Evolutionary conservation across 2,113 vertebrate species (phyloP), one percentile per base, ranked within the genome.

Genomic region (Cebus imitator): DNA sequence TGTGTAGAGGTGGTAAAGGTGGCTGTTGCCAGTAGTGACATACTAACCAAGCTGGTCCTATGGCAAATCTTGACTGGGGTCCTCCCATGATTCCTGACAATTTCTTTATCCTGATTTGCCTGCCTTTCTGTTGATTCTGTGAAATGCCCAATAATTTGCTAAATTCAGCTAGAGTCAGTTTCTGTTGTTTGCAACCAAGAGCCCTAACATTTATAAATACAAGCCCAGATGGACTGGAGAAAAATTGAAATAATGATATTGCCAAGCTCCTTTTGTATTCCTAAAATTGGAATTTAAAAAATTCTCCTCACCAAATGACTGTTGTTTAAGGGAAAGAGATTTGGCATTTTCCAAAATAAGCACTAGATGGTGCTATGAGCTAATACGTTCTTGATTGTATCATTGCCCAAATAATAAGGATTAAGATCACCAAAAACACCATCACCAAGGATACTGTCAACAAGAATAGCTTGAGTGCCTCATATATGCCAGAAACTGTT

Each of bases 341-440:
- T 76, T 81, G 37, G 43, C 27, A 89, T 76, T 94, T 96, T 84
- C 66, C 52, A 40, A 57, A 80, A 91, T 50, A 68, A 91, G 32
- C 83, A 90, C 68, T 94, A 92, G 85, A 92, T 95, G 79, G 73
- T 72, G 37, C 84, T 92, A 57, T 55, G 25, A 70, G 52, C 68
- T 43, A 70, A 61, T 61, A 70, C 25, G 55, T 66, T 90, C 68
- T 78, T 78, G 76, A 90, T 23, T 79, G 35, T 68, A 79, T n/a
- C 32, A 45, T 8, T 8, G 4, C 32, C 35, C 76, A 50, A 43
- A 87, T 83, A 81, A 89, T 23, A 68, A 78, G 37, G 8, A 20
- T 72, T 66, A 48, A 88, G 57, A 81, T 7, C 16, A 52, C 40
- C n/a, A 75, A 23, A 27, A 90, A 80, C 27, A 70, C 17, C 61